Evolutionary conservation across 2,797 vertebrate genomes (phyloP).

Genomic region (Margarornis squamiger): DNA sequence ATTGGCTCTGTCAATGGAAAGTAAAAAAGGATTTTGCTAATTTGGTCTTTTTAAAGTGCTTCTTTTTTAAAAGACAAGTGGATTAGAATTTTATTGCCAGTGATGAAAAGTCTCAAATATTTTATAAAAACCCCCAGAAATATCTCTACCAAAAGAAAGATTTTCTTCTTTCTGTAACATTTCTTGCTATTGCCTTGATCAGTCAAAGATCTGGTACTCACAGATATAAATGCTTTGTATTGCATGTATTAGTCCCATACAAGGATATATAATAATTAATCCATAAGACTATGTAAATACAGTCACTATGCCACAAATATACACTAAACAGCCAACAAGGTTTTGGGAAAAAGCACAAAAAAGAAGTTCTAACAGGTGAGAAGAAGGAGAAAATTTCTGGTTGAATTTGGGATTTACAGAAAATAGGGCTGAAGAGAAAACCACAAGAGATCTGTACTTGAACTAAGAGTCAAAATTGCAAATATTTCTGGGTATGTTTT

Average conservation of each 20-base stretch:
- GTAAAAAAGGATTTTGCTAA: slow-evolving; percentile 5
- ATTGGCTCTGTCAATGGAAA: background rate
- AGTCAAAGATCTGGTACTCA: background rate
- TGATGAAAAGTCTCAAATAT: slow-evolving; percentile 1
- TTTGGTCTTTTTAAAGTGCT: background rate
- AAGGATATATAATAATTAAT: background rate
- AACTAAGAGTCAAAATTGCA: background rate
- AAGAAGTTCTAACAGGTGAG: background rate
- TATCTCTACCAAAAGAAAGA: background rate
- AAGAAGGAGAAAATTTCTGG: background rate
- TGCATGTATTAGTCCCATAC: background rate
- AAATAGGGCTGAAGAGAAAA: background rate
- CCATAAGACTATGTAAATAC: background rate
- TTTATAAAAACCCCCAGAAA: background rate
- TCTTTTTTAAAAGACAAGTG: background rate
- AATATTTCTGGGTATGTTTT: background rate
- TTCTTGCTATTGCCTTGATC: background rate
- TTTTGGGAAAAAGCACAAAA: background rate
- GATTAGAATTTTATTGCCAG: slow-evolving; percentile 6
- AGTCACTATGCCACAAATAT: background rate
- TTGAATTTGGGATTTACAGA: background rate
- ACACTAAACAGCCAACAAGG: background rate
- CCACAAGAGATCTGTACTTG: background rate
- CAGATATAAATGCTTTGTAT: background rate
- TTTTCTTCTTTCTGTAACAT: background rate